Evolutionary conservation across 1,140 invertebrate genomes (phyloP).

Genomic region (Chlorops oryzae): DNA sequence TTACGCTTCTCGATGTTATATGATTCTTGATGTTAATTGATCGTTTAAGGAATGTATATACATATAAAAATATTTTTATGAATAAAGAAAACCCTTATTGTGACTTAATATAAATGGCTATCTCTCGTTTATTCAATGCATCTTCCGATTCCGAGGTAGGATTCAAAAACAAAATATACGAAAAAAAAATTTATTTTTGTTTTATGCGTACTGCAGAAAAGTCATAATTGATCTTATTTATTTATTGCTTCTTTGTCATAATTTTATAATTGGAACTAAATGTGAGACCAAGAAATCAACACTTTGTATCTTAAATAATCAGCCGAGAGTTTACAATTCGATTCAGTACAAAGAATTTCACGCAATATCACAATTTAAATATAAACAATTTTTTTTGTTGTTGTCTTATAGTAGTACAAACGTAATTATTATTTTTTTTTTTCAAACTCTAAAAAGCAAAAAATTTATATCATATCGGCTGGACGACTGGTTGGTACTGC

Average conservation of each 20-base stretch:
- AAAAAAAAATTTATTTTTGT: neutral
- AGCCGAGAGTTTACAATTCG: neutral
- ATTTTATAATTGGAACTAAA: no score
- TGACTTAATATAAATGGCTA: no score
- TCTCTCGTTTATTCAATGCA: no score
- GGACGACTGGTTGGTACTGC: slow-evolving; percentile 29
- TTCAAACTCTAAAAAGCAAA: neutral
- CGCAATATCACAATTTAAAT: neutral
- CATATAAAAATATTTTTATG: no score
- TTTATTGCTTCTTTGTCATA: no score
- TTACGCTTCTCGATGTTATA: no score
- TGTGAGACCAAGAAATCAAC: no score
- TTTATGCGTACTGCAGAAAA: neutral
- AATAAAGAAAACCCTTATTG: no score
- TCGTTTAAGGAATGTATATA: no score
- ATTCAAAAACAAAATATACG: no score
- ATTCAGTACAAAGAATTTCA: neutral
- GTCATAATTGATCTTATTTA: neutral
- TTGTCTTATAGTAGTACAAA: neutral
- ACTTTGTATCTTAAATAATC: neutral
- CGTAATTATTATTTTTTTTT: neutral
- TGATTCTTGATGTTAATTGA: no score
- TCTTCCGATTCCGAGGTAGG: no score
- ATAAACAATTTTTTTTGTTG: neutral
- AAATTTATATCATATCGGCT: slow-evolving; percentile 32